Base-by-base conservation (phyloP, 1,140 invertebrate species). In the Hermetia illucens region DNA sequence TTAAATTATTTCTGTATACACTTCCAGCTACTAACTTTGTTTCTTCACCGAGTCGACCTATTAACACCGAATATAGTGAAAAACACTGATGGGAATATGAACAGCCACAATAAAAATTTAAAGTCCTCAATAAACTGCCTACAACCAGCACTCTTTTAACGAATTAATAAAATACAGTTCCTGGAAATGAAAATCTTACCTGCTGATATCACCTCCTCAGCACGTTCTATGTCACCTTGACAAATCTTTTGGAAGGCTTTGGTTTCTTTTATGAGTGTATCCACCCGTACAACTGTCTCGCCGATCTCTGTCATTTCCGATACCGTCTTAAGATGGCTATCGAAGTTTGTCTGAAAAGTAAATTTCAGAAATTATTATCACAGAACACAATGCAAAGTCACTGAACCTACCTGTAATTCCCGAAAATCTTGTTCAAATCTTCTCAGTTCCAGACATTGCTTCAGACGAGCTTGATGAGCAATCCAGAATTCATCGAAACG, bases 401-500 rank as follows among this genome's bases (percentile, higher is more conserved):
- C n/a, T n/a, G n/a, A 25, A 21, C 27, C 41, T 47, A 71, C 68
- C 58, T 82, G 77, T 19, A 90, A 68, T 53, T 88, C 78, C 46
- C 81, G 74, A 57, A 91, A 91, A 50, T 85, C 77, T 45, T 84
- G 79, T 56, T 92, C 88, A 55, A 96, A 97, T 50, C 82, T 77
- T 49, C 91, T 68, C 46, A 96, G 71, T 44, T 83, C 77, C 36
- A 96, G 64, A 65, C 88, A 93, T 53, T 92, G 84, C 44, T 82
- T 78, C 47, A 96, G 66, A 55, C 86, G 79, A 32, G 75, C 75
- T 49, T 85, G 84, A 66, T 96, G 91, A 49, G 83, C 76, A 15
- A 75, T 72, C 90, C 91, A 96, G 65, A 93, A 95, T 43, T 83
- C 75, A 55, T 93, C 88, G 63, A 97, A 95, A 36, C 84, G 84